These are phyloP conservation scores for Oophaga pumilio DNA, from an alignment of 2,113 vertebrate genomes.

Conservation along the genomic window DNA sequence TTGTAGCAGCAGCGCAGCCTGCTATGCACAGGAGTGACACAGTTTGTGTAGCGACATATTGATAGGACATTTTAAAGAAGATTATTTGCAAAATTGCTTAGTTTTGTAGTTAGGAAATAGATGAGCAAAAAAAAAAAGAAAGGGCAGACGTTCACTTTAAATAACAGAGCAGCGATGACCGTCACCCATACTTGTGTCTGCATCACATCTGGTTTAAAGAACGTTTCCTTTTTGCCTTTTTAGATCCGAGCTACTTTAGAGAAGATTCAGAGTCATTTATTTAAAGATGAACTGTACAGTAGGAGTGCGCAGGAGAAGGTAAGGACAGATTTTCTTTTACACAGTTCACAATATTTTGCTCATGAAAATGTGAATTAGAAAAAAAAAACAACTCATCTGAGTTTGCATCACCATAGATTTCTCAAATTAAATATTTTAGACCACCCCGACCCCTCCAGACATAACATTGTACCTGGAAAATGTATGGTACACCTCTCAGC, in stretches of 20 bases:
- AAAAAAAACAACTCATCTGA: background rate
- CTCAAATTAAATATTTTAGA: no score
- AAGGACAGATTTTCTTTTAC: background rate
- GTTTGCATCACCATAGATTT: no score
- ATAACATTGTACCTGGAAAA: no score
- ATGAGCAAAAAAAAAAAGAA: background rate
- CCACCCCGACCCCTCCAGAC: no score
- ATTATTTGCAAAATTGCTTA: background rate
- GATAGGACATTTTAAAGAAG: background rate
- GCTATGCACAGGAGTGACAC: background rate
- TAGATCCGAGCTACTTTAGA: slow-evolving; percentile 70
- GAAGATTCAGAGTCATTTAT: slow-evolving; percentile 67
- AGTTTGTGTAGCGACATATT: background rate
- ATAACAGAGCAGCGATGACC: background rate
- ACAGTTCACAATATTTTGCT: background rate
- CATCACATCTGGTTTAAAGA: background rate
- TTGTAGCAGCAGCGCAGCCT: background rate
- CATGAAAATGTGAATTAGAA: background rate
- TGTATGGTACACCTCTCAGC: no score
- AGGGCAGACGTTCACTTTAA: no score
- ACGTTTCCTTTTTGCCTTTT: accelerated
- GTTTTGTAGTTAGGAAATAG: background rate
- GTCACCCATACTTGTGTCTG: background rate
- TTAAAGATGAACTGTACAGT: slow-evolving; percentile 59
- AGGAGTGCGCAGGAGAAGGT: slow-evolving; percentile 60